Conservation (phyloP, 2,888 invertebrate species). For the Drosophila neotestacea region DNA sequence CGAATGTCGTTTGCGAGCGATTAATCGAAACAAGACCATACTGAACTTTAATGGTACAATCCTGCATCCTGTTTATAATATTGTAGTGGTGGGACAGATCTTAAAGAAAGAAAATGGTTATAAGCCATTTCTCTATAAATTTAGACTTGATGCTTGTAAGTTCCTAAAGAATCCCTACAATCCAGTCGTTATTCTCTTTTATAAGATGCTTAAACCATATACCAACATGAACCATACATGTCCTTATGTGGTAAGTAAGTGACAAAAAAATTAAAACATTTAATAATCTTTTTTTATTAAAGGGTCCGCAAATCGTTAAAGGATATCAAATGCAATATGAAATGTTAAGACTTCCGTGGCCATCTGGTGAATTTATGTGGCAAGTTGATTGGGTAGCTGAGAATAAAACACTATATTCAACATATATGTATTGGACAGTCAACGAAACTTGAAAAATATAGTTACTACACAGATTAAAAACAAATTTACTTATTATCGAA, state of each 20-base stretch:
- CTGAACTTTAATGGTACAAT: constrained; percentile 7
- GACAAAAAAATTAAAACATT: background rate
- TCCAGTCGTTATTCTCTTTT: constrained; percentile 26
- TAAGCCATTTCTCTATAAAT: constrained; percentile 37
- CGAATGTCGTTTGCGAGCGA: constrained; percentile 27
- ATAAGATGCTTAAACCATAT: constrained; percentile 4
- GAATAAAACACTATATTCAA: background rate
- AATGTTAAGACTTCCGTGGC: constrained; percentile 29
- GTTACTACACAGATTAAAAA: too few species aligned
- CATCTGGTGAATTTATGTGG: constrained; percentile 33
- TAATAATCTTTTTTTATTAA: background rate
- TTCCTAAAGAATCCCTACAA: constrained; percentile 32
- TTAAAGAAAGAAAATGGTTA: constrained; percentile 45
- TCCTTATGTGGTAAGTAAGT: constrained; percentile 36
- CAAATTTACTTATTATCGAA: too few species aligned
- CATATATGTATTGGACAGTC: too few species aligned
- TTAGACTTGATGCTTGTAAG: constrained; percentile 32
- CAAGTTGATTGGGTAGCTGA: constrained; percentile 10
- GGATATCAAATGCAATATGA: constrained; percentile 19
- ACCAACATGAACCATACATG: constrained; percentile 52
- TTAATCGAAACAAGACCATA: constrained; percentile 18
- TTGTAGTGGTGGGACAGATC: background rate
- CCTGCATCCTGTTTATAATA: background rate
- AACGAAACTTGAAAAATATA: too few species aligned
- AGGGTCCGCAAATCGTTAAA: constrained; percentile 15